phyloP scores from a whole-genome alignment of 2,797 vertebrate species.

The Sebastiscus albofasciatus region DNA sequence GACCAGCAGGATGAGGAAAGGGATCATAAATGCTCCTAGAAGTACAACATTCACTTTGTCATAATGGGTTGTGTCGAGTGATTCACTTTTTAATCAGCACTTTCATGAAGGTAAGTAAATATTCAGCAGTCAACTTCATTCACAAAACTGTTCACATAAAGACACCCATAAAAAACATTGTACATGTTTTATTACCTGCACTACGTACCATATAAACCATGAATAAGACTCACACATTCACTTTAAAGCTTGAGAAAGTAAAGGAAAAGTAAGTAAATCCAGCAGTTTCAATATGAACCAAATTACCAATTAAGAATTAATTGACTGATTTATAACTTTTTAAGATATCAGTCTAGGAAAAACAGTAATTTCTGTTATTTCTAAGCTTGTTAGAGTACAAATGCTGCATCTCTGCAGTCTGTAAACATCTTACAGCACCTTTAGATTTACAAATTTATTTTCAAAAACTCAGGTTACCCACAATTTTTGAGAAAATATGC shows the following conservation, averaged over 20 bases:
- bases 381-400: neutral
- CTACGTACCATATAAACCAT: neutral
- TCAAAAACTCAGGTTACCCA: neutral
- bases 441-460: too few relatives aligned
- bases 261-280: neutral
- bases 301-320: neutral
- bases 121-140: neutral
- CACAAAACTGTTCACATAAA: slow-evolving; percentile 14
- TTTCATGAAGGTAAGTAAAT: slow-evolving; percentile 4
- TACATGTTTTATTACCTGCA: neutral
- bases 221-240: neutral
- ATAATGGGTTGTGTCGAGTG: neutral
- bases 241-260: neutral
- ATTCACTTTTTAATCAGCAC: neutral
- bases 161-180: neutral
- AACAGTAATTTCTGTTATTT: neutral
- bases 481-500: neutral
- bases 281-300: neutral
- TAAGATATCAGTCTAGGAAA: neutral
- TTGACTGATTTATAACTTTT: neutral
- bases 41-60: slow-evolving; percentile 18
- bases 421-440: neutral
- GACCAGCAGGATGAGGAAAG: slow-evolving; percentile 93
- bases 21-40: slow-evolving; percentile 97
- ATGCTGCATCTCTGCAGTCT: neutral